These are phyloP conservation scores for Yoshiicerus persimilis DNA, from an alignment of 1,140 invertebrate species.

Conservation along the genomic window DNA sequence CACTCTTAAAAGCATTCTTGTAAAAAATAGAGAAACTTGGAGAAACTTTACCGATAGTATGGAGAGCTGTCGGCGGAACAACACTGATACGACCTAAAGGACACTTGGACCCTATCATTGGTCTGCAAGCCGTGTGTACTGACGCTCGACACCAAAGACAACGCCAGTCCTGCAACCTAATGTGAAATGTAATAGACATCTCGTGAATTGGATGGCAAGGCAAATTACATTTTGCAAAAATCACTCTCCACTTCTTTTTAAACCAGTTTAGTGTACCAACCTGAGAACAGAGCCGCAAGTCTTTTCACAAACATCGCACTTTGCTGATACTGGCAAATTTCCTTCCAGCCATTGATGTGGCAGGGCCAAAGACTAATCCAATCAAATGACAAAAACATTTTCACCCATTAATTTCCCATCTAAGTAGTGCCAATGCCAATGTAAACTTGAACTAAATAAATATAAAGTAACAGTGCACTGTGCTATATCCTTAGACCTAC, in stretches of 20 bases:
- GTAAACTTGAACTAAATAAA: not conserved
- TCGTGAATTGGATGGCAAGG: not conserved
- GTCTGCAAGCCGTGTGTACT: conserved; percentile 85
- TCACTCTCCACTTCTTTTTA: not conserved
- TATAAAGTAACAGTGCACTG: no score
- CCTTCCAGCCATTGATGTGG: conserved; percentile 98
- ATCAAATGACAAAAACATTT: conserved; percentile 47
- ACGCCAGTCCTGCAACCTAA: conserved; percentile 89
- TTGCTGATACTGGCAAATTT: conserved; percentile 90
- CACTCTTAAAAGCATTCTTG: not conserved
- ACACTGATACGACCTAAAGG: conserved; percentile 86
- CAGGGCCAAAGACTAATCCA: conserved; percentile 71
- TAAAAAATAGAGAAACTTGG: not conserved
- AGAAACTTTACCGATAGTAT: conserved; percentile 72
- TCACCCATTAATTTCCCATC: not conserved
- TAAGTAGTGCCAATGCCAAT: not conserved
- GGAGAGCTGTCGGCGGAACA: conserved; percentile 87
- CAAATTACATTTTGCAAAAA: not conserved
- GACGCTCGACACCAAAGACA: conserved; percentile 94
- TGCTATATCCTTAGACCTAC: conserved; percentile 64
- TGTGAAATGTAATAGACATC: not conserved
- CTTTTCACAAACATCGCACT: conserved; percentile 92
- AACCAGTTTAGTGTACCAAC: conserved; percentile 54
- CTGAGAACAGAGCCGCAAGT: conserved; percentile 93
- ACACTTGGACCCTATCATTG: conserved; percentile 70